A percentile compares a stretch with the other conserved stretches of the same genome.
Conservation (phyloP, 2,888 invertebrate genomes). For the Acanthosepion pharaonis region DNA sequence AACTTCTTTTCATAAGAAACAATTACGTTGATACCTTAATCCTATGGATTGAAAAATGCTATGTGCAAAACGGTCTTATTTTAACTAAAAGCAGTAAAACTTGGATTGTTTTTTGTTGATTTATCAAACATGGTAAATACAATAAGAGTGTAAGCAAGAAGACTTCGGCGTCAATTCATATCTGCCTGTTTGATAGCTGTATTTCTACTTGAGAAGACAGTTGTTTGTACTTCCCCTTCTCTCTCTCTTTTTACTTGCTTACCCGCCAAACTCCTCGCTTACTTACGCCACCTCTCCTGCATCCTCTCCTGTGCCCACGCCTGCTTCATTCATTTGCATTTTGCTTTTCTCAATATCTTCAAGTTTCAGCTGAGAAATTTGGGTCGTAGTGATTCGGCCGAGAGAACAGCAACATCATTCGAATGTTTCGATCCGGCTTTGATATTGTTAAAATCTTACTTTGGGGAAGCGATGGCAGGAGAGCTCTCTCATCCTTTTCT, state of each 20-base stretch:
- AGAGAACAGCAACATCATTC: not conserved
- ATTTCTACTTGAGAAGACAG: not conserved
- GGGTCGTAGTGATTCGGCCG: not conserved
- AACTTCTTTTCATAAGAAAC: too few species aligned
- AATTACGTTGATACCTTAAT: too few species aligned
- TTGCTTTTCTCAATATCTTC: not conserved
- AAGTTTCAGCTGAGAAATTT: not conserved
- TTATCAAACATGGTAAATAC: too few species aligned
- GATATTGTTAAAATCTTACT: slow-evolving; percentile 33
- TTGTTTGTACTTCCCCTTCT: not conserved
- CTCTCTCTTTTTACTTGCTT: not conserved
- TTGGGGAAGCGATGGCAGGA: not conserved
- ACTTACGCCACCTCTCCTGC: not conserved
- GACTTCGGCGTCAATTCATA: too few species aligned
- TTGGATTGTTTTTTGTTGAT: too few species aligned
- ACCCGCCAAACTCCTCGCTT: not conserved
- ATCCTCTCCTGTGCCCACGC: not conserved
- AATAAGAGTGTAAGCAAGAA: too few species aligned
- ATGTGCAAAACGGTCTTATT: too few species aligned
- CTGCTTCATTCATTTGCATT: not conserved
- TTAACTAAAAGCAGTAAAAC: too few species aligned
- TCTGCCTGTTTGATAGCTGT: too few species aligned
- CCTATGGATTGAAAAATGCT: too few species aligned
- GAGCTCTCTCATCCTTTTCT: not conserved
- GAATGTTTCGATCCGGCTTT: not conserved